Evolutionary conservation across 2,888 invertebrate genomes (phyloP).

Genomic region (Mythimna vitellina): DNA sequence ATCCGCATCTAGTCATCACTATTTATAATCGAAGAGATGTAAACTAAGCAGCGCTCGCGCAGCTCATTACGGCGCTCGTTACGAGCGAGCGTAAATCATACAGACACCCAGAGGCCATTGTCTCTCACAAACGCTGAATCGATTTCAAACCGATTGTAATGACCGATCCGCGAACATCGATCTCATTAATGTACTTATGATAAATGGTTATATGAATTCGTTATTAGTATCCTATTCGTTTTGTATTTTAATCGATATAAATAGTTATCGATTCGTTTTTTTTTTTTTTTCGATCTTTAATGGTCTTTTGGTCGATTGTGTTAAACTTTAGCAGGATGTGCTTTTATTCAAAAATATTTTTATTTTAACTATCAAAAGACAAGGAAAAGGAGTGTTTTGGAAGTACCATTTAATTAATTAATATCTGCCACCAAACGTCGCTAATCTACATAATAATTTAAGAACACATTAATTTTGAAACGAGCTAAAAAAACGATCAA

Average conservation of each 20-base stretch:
- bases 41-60: slow-evolving; percentile 81
- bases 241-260: slow-evolving; percentile 63
- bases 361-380: slow-evolving; percentile 22
- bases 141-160: slow-evolving; percentile 77
- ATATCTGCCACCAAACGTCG: slow-evolving; percentile 39
- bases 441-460: slow-evolving; percentile 46
- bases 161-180: slow-evolving; percentile 78
- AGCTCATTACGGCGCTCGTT: slow-evolving; percentile 86
- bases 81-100: slow-evolving; percentile 87
- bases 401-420: slow-evolving; percentile 43
- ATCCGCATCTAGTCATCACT: slow-evolving; percentile 60
- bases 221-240: slow-evolving; percentile 63
- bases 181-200: slow-evolving; percentile 68
- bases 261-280: slow-evolving; percentile 42
- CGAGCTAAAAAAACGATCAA: slow-evolving; percentile 42
- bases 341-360: slow-evolving; percentile 29
- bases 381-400: slow-evolving; percentile 40
- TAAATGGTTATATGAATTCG: slow-evolving; percentile 64
- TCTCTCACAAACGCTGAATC: slow-evolving; percentile 75
- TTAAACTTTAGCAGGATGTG: slow-evolving; percentile 21
- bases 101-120: slow-evolving; percentile 86
- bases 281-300: slow-evolving; percentile 22
- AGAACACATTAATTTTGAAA: slow-evolving; percentile 56
- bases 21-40: slow-evolving; percentile 75
- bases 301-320: slow-evolving; percentile 20